Evolutionary conservation across 2,888 invertebrate genomes (phyloP).

Genomic region (Lasioglossum oenotherae): DNA sequence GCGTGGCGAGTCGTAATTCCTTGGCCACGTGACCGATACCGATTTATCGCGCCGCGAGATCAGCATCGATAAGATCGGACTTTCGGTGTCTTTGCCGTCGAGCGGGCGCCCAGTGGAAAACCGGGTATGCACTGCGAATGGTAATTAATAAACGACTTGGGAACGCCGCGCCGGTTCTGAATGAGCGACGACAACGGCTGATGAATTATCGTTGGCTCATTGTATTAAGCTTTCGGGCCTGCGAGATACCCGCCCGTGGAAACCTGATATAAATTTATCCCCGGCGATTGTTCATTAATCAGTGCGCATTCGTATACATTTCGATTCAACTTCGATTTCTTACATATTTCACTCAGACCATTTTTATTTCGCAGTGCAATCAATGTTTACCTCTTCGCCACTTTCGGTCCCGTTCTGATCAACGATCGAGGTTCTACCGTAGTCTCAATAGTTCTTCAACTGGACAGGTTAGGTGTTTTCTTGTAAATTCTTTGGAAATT

Average conservation of each 20-base stretch:
- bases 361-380: too few relatives aligned
- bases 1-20: constrained; percentile 76
- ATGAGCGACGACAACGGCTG: constrained; percentile 14
- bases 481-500: too few relatives aligned
- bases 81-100: constrained; percentile 36
- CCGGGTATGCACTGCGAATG: constrained; percentile 32
- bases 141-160: constrained; percentile 57
- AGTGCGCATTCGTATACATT: neutral
- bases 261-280: neutral
- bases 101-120: constrained; percentile 35
- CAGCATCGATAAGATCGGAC: constrained; percentile 66
- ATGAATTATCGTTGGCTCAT: constrained; percentile 24
- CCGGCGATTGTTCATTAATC: neutral
- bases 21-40: constrained; percentile 73
- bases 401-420: too few relatives aligned
- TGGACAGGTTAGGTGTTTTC: too few relatives aligned
- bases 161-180: neutral
- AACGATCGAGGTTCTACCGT: too few relatives aligned
- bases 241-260: neutral
- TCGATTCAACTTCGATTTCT: too few relatives aligned
- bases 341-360: too few relatives aligned
- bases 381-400: too few relatives aligned
- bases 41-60: constrained; percentile 63
- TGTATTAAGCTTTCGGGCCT: constrained; percentile 3
- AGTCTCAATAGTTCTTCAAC: too few relatives aligned